Evolutionary conservation across 2,888 invertebrate species (phyloP).

Genomic region (Pocota personata): DNA sequence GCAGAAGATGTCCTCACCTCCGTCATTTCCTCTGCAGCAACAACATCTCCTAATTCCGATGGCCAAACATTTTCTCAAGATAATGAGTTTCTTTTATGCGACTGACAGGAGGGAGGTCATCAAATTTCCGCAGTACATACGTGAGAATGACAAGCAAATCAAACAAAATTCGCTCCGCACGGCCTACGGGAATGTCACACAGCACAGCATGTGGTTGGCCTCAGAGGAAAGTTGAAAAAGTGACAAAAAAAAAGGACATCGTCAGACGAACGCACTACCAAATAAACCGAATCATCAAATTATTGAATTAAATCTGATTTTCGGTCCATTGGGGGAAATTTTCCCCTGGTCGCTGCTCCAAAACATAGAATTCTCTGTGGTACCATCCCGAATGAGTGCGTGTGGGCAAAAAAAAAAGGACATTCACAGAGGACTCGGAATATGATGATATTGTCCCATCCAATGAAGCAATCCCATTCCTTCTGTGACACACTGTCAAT

Average conservation of each 20-base stretch:
- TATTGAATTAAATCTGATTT: constrained; percentile 74
- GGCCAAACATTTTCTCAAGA: constrained; percentile 3
- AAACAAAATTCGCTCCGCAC: constrained; percentile 35
- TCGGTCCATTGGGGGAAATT: constrained; percentile 69
- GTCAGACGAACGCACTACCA: constrained; percentile 67
- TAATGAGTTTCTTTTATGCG: constrained; percentile 58
- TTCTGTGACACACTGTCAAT: constrained; percentile 61
- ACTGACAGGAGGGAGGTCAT: constrained; percentile 33
- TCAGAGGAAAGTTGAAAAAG: constrained; percentile 28
- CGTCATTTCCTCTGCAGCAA: constrained; percentile 19
- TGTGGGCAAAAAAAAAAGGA: constrained; percentile 25
- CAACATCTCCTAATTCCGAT: constrained; percentile 27
- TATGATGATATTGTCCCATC: constrained; percentile 55
- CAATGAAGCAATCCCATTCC: constrained; percentile 49
- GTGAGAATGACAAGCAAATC: constrained; percentile 69
- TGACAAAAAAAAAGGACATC: constrained; percentile 53
- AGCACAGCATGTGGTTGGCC: constrained; percentile 43
- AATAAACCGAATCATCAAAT: constrained; percentile 74
- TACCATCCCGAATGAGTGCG: constrained; percentile 41
- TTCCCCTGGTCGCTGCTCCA: not conserved
- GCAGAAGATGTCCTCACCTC: not conserved
- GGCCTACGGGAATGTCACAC: constrained; percentile 29
- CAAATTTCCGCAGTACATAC: constrained; percentile 68
- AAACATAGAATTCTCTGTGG: constrained; percentile 3
- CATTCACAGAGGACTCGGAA: constrained; percentile 41